Conservation (phyloP, 23 tunicate genomes). For the Diplosoma virens region DNA sequence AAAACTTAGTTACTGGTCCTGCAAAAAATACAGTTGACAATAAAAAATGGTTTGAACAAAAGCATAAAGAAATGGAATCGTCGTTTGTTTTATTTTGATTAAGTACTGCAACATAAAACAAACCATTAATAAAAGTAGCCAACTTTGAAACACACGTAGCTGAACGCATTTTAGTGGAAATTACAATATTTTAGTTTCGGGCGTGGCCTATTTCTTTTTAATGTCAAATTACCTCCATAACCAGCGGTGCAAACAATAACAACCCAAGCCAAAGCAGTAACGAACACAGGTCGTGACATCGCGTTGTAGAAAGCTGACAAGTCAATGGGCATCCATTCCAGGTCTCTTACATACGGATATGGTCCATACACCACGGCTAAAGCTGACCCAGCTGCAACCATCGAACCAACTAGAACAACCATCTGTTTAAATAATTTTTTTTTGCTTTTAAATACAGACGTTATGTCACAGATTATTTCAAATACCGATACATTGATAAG, state of each 20-base stretch:
- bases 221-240: slow-evolving; percentile 96
- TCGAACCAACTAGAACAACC: slow-evolving; percentile 51
- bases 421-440: slow-evolving; percentile 8
- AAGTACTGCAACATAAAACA: no score
- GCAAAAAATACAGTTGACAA: no score
- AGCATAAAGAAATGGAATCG: no score
- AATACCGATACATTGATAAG: no score
- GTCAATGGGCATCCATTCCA: neutral
- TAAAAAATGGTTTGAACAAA: no score
- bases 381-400: slow-evolving; percentile 16
- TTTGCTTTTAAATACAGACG: neutral
- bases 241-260: slow-evolving; percentile 73
- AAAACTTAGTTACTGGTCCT: slow-evolving; percentile 38
- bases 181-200: no score
- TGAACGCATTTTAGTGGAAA: no score
- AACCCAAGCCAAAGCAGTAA: slow-evolving; percentile 63
- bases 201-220: no score
- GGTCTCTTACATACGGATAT: slow-evolving; percentile 15
- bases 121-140: no score
- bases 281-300: slow-evolving; percentile 67
- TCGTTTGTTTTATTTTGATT: no score
- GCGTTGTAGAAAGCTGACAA: slow-evolving; percentile 59
- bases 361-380: slow-evolving; percentile 55
- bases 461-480: neutral
- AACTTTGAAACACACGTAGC: no score